Conservation (phyloP, 2,888 invertebrate species). For the Rapana venosa region DNA sequence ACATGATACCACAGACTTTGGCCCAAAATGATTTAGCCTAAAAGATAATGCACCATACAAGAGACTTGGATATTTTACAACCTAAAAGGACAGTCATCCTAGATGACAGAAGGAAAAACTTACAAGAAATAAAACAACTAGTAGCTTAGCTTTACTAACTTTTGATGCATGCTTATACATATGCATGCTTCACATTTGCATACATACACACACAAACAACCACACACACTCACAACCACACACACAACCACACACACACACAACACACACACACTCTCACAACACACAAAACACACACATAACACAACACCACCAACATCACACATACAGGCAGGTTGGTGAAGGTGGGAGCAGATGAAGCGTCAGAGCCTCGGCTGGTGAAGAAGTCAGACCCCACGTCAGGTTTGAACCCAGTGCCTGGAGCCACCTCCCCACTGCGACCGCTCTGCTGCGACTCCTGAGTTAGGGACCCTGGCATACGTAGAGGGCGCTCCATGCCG, state of each 20-base stretch:
- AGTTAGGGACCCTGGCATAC: slow-evolving; percentile 40
- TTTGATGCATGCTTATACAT: background rate
- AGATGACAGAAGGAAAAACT: too few relatives aligned
- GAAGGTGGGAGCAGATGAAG: slow-evolving; percentile 71
- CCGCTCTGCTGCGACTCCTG: slow-evolving; percentile 61
- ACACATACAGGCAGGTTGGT: slow-evolving; percentile 60
- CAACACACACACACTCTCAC: background rate
- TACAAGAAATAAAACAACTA: too few relatives aligned
- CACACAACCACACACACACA: slow-evolving; percentile 2
- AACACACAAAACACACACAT: background rate
- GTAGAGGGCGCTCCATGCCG: background rate
- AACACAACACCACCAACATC: background rate
- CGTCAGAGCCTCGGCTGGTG: slow-evolving; percentile 67
- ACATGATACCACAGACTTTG: too few relatives aligned
- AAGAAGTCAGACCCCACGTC: slow-evolving; percentile 67
- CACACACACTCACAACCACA: background rate
- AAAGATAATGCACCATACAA: too few relatives aligned
- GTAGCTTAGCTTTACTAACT: too few relatives aligned
- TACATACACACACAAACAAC: background rate
- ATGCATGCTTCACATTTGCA: background rate
- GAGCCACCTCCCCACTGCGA: slow-evolving; percentile 52
- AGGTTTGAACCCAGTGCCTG: slow-evolving; percentile 65
- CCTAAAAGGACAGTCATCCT: too few relatives aligned
- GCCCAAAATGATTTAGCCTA: too few relatives aligned
- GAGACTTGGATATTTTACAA: too few relatives aligned